Conservation (phyloP, 1,140 invertebrate genomes). For the Halotydeus destructor region DNA sequence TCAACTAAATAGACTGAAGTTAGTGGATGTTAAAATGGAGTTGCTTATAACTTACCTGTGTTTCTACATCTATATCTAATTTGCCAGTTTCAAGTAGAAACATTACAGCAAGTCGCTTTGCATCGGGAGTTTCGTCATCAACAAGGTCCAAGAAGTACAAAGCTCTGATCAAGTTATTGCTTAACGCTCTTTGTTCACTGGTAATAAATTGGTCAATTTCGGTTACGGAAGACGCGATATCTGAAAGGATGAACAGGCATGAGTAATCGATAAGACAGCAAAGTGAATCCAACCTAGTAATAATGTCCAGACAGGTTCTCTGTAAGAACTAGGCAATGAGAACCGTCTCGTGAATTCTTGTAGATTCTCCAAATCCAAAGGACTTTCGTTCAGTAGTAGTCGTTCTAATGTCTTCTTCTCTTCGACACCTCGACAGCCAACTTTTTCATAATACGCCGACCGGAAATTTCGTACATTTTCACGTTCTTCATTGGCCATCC, state of each 20-base stretch:
- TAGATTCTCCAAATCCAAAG: slow-evolving; percentile 54
- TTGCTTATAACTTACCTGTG: slow-evolving; percentile 1
- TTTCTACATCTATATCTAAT: neutral
- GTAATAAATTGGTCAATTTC: slow-evolving; percentile 9
- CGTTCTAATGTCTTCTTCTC: slow-evolving; percentile 83
- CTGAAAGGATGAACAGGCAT: too few relatives aligned
- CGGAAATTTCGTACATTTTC: slow-evolving; percentile 60
- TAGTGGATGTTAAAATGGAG: too few relatives aligned
- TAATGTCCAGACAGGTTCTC: slow-evolving; percentile 63
- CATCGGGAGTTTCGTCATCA: slow-evolving; percentile 5
- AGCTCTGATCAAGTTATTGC: neutral
- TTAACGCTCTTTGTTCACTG: slow-evolving; percentile 1
- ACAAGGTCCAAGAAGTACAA: slow-evolving; percentile 5
- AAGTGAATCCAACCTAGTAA: too few relatives aligned
- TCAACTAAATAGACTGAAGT: too few relatives aligned
- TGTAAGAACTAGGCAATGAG: slow-evolving; percentile 53
- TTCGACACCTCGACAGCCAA: slow-evolving; percentile 67
- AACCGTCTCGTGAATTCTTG: slow-evolving; percentile 63
- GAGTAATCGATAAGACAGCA: too few relatives aligned
- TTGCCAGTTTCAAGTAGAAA: slow-evolving; percentile 7
- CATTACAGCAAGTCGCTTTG: slow-evolving; percentile 11
- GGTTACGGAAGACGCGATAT: slow-evolving; percentile 23
- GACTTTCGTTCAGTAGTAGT: slow-evolving; percentile 61
- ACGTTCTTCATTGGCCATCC: too few relatives aligned
- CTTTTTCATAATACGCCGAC: slow-evolving; percentile 70